Conservation (phyloP, 2,113 vertebrate genomes). For the Isichthys henryi region DNA sequence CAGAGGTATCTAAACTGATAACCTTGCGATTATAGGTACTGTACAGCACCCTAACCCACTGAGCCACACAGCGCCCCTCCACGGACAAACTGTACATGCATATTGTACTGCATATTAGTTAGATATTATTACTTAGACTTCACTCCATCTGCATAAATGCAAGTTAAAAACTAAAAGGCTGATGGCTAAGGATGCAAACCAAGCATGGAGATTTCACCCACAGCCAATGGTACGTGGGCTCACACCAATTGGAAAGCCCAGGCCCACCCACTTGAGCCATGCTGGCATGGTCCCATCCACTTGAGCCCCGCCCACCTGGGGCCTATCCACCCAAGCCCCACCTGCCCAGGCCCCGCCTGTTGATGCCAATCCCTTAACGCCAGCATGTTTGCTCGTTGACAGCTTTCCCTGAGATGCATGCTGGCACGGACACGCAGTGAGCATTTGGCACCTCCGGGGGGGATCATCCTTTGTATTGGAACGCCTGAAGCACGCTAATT, state of each 20-base stretch:
- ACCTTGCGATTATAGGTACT: not conserved
- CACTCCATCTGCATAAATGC: not conserved
- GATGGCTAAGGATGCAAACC: not conserved
- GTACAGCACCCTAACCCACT: not conserved
- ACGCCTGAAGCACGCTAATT: not conserved
- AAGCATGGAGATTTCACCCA: not conserved
- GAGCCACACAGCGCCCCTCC: not conserved
- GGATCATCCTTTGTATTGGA: not conserved
- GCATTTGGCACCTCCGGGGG: not conserved
- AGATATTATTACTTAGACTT: not conserved
- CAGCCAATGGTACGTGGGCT: not conserved
- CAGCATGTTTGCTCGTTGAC: not conserved
- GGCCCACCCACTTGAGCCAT: not conserved
- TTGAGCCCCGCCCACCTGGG: not conserved
- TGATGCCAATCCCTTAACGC: not conserved
- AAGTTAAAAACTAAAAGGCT: not conserved
- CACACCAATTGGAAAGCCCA: not conserved
- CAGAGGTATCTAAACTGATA: not conserved
- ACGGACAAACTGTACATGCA: not conserved
- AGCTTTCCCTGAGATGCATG: not conserved
- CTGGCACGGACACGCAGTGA: not conserved
- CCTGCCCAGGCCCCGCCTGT: not conserved
- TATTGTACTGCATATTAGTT: not conserved
- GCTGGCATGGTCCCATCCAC: too few species aligned
- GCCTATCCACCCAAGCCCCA: not conserved